Base-by-base conservation (phyloP, 2,888 invertebrate species). In the Chalcosyrphus nemorum region DNA sequence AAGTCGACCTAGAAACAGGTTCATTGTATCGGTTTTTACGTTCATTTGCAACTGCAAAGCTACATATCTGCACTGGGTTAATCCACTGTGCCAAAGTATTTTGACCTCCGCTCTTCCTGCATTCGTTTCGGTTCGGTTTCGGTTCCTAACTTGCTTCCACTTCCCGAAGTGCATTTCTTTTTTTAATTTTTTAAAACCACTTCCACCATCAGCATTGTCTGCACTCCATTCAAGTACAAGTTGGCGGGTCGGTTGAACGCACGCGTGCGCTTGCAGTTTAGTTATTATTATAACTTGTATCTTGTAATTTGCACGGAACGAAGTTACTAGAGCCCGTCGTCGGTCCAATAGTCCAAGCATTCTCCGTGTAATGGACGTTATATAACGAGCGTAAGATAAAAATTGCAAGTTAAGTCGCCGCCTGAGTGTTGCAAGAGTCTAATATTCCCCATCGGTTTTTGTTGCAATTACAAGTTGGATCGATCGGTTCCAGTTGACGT, bases 231-330 rank as follows among this genome's bases (percentile, higher is more conserved):
- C 82, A 78, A 78, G 63, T 77, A 45, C 72, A 71, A 66, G 54
- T 78, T 68, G 54, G 54, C 11, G 59, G 71, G 35, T 24, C 52
- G n/a, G 41, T 43, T 74, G 66, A 35, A 54, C 47, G 59, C 65
- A 54, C 38, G 70, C 56, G 41, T 71, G 52, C 71, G 38, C 57
- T 24, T 43, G 27, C n/a, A 61, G 38, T 43, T 68, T n/a, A n/a
- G n/a, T n/a, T n/a, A n/a, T n/a, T n/a, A n/a, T n/a, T 50, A 56
- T 61, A 61, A 54, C 47, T 29, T 35, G 47, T 52, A 35, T 54
- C 43, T 63, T 78, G 84, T 68, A 70, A 80, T 74, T 80, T 70
- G 80, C 65, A 32, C 80, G 80, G 70, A 84, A 75, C 84, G 21
- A 63, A 84, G 84, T 75, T 74, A 84, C 70, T 75, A 75, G 78